Percentiles rank a stretch among this genome's conserved stretches.
These are phyloP conservation scores for Leptura quadrifasciata DNA, from an alignment of 2,888 invertebrate genomes.

Conservation along the genomic window DNA sequence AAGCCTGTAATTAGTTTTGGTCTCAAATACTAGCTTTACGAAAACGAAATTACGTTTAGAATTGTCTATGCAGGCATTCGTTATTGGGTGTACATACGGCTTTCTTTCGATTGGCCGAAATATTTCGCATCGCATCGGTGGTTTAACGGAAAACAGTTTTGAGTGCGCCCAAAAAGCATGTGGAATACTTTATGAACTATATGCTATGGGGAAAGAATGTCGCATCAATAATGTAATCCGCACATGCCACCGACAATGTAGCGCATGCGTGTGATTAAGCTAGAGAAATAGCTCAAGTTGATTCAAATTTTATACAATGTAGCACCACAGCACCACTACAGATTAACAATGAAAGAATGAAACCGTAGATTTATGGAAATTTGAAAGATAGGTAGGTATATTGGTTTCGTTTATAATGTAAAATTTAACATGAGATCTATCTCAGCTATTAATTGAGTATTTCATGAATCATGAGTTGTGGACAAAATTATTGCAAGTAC, in stretches of 20 bases:
- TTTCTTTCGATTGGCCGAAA: constrained; percentile 60
- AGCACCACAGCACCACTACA: too few relatives aligned
- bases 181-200: constrained; percentile 41
- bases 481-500: too few relatives aligned
- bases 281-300: not conserved
- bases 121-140: constrained; percentile 65
- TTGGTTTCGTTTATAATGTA: too few relatives aligned
- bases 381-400: too few relatives aligned
- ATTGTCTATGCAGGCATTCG: not conserved
- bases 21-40: not conserved
- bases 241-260: constrained; percentile 4
- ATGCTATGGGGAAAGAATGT: constrained; percentile 45
- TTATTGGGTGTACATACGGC: constrained; percentile 51
- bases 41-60: not conserved
- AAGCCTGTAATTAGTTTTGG: not conserved
- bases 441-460: too few relatives aligned
- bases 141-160: constrained; percentile 64
- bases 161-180: constrained; percentile 44
- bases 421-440: too few relatives aligned
- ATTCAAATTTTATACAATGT: not conserved
- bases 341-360: too few relatives aligned
- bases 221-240: constrained; percentile 49
- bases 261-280: constrained; percentile 22
- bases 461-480: too few relatives aligned
- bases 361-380: too few relatives aligned